These are phyloP conservation scores for Coreoperca whiteheadi DNA, from an alignment of 2,113 vertebrate species.

Conservation along the genomic window DNA sequence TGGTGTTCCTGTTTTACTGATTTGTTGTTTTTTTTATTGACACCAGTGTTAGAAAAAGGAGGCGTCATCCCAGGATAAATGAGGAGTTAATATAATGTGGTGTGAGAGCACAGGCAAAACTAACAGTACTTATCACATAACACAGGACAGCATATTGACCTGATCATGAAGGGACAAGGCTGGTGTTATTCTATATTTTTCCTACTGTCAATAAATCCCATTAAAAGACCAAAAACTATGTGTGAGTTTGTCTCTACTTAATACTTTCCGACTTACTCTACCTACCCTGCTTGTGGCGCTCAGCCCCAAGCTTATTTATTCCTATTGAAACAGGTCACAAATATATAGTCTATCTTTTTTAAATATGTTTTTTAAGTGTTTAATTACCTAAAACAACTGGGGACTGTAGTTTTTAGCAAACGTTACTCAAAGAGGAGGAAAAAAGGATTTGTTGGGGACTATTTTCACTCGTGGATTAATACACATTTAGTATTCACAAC, in stretches of 20 bases:
- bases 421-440: background rate
- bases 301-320: background rate
- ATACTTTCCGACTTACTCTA: background rate
- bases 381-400: background rate
- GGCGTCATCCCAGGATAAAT: background rate
- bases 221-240: background rate
- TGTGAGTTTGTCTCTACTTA: background rate
- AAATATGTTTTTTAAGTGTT: too few relatives aligned
- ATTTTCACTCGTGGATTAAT: background rate
- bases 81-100: constrained; percentile 5
- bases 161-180: background rate
- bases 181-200: background rate
- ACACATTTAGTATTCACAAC: background rate
- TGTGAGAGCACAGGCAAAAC: background rate
- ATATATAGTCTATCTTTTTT: background rate
- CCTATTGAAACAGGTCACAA: background rate
- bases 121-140: background rate
- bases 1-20: constrained; percentile 21
- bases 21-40: constrained; percentile 30
- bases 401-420: background rate
- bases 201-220: background rate
- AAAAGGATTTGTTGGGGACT: background rate
- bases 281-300: background rate
- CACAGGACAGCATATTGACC: background rate
- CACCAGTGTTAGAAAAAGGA: background rate